Evolutionary conservation across 2,113 vertebrate genomes (phyloP), one percentile per base, ranked within the genome.

Genomic region (Dunckerocampus dactyliophorus): DNA sequence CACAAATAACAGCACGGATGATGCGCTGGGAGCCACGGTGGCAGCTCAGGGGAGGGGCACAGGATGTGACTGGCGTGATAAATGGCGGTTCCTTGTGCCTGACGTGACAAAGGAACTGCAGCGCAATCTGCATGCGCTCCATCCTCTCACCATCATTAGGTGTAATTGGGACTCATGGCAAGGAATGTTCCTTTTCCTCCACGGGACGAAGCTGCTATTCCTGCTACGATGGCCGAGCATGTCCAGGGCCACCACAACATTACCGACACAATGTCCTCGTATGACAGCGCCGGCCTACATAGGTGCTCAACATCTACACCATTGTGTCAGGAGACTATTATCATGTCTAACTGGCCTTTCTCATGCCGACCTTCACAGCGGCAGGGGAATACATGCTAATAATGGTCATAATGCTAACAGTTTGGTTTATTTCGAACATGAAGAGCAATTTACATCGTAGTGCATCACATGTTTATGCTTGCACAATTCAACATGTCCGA

Each of bases 81-180:
- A 90, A 91, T 88, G 87, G 89, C 80, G 63, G 47, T 54, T 72
- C 80, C 80, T 71, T 59, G 69, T 69, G 78, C 75, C 66, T 82
- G 69, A 74, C 67, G 76, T 88, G 86, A 88, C 86, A 86, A 87
- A 83, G 73, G 76, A 88, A 82, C 82, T 77, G 83, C 76, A 37
- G 80, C 69, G 63, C 75, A 72, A 86, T 90, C 83, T 89, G 82
- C 88, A 89, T 89, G 85, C 68, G 87, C 78, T 84, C 81, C 81
- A 81, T 86, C 82, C 82, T 85, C 81, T 84, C 39, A 73, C 88
- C 74, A 88, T 89, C 89, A 89, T 88, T 90, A 85, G 81, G 82
- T 89, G 83, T 89, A 90, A 88, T 87, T 89, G 86, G 86, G 85
- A 82, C 87, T 86, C 87, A 76, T 70, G 81, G 80, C 65, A 75